phyloP scores from a whole-genome alignment of 2,797 vertebrate genomes.

The Poecilia gillii region DNA sequence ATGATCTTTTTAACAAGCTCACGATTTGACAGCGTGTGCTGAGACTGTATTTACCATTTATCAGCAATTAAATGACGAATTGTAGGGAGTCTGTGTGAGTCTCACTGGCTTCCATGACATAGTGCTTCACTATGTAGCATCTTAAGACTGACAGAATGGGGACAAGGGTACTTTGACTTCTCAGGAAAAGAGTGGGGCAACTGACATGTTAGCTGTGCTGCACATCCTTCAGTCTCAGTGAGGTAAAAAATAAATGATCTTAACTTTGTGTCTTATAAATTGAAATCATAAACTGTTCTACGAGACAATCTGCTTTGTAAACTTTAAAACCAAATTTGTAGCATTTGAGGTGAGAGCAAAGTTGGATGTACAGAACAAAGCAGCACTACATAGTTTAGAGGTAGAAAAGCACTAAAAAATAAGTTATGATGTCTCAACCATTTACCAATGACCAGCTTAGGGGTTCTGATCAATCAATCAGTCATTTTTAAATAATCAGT shows the following conservation, averaged over 20 bases:
- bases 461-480: neutral
- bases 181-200: constrained; percentile 33
- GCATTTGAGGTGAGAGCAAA: neutral
- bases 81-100: constrained; percentile 19
- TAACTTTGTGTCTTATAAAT: neutral
- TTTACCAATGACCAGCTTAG: neutral
- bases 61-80: constrained; percentile 46
- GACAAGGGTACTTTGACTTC: constrained; percentile 46
- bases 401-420: neutral
- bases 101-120: constrained; percentile 13
- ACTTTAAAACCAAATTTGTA: neutral
- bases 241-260: neutral
- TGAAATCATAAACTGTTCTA: neutral
- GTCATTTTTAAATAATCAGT: neutral
- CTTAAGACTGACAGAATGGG: constrained; percentile 51
- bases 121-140: constrained; percentile 16
- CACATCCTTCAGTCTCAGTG: neutral
- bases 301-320: no score
- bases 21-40: constrained; percentile 45
- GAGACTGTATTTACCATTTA: constrained; percentile 44
- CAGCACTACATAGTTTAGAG: neutral
- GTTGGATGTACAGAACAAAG: neutral
- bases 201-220: constrained; percentile 18
- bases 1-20: constrained; percentile 18
- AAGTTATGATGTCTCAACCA: neutral